These are phyloP conservation scores for Salvelinus fontinalis DNA, from an alignment of 2,113 vertebrate genomes.

Conservation along the genomic window DNA sequence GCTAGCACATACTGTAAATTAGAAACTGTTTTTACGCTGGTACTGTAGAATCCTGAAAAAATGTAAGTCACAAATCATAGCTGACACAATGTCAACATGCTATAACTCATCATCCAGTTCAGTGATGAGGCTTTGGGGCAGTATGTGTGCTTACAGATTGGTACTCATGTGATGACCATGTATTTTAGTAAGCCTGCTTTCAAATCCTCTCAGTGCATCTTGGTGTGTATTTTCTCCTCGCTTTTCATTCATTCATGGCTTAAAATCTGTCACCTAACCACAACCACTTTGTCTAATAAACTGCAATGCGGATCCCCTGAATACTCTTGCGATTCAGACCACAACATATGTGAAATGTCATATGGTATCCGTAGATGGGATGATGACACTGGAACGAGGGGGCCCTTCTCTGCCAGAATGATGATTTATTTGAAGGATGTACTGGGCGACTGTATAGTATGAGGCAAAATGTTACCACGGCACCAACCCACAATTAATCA, in stretches of 20 bases:
- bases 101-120: background rate
- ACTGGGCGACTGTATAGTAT: background rate
- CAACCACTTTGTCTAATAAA: background rate
- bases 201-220: background rate
- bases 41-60: background rate
- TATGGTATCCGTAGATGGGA: background rate
- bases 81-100: slow-evolving; percentile 14
- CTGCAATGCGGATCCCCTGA: background rate
- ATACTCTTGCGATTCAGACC: slow-evolving; percentile 19
- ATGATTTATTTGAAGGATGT: slow-evolving; percentile 55
- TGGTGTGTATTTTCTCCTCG: background rate
- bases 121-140: background rate
- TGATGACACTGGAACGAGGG: slow-evolving; percentile 4
- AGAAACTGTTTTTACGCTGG: background rate
- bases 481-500: slow-evolving; percentile 68
- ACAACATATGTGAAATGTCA: slow-evolving; percentile 33
- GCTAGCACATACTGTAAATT: background rate
- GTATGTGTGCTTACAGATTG: background rate
- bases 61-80: slow-evolving; percentile 9
- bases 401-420: slow-evolving; percentile 26
- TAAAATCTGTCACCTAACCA: background rate
- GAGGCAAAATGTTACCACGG: background rate
- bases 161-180: background rate
- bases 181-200: background rate
- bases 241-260: background rate